These are phyloP conservation scores for Schizopygopsis pylzovi DNA, from an alignment of 2,797 vertebrate genomes.

Conservation along the genomic window DNA sequence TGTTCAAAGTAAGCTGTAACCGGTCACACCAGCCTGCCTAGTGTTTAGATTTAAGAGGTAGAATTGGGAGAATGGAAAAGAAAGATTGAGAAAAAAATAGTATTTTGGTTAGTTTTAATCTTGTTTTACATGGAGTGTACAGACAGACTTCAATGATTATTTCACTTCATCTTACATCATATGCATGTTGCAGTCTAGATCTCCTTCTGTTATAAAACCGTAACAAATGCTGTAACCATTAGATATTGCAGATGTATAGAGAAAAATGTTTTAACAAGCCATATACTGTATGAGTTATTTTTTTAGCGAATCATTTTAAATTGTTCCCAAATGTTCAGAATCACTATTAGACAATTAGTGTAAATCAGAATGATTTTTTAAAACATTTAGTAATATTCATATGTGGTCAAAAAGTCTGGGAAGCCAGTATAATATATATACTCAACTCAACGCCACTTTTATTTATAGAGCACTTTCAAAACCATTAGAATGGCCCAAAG, in stretches of 20 bases:
- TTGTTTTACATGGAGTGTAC: neutral
- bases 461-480: too few species aligned
- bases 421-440: neutral
- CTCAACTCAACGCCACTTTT: too few species aligned
- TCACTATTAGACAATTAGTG: neutral
- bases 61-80: neutral
- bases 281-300: neutral
- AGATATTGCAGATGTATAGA: neutral
- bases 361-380: neutral
- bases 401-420: neutral
- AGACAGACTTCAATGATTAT: neutral
- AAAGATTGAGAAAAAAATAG: neutral
- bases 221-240: neutral
- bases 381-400: neutral
- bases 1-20: slow-evolving; percentile 1
- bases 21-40: neutral
- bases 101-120: slow-evolving; percentile 1
- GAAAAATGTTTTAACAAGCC: neutral
- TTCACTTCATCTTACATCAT: neutral
- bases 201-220: too few species aligned
- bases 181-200: neutral
- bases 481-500: too few species aligned
- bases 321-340: neutral
- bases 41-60: neutral
- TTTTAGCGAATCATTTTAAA: too few species aligned